phyloP scores from a whole-genome alignment of 2,113 vertebrate species.

The Pteronura brasiliensis region DNA sequence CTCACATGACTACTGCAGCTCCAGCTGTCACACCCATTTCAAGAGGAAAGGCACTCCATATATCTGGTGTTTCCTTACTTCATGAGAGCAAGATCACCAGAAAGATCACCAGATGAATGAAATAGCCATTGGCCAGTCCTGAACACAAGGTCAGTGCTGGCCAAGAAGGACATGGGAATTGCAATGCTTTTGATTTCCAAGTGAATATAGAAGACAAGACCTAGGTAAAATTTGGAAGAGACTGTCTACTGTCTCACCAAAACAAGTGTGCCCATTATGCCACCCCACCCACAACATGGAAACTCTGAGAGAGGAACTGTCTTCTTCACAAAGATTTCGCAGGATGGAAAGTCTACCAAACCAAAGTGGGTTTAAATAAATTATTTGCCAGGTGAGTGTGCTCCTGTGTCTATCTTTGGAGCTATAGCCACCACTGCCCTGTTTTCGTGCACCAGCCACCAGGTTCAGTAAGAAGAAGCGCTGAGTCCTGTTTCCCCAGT shows the following conservation, averaged over 20 bases:
- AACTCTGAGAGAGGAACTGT: not conserved
- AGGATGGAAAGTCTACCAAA: not conserved
- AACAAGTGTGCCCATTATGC: not conserved
- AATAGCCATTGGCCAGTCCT: not conserved
- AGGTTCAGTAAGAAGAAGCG: not conserved
- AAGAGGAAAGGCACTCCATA: too few species aligned
- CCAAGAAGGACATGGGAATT: not conserved
- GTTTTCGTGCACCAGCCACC: not conserved
- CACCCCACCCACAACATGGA: not conserved
- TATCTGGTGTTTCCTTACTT: not conserved
- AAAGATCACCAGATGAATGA: too few species aligned
- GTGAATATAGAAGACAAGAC: not conserved
- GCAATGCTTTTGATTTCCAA: not conserved
- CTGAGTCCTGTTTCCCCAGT: not conserved
- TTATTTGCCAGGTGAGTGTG: not conserved
- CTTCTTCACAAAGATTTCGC: not conserved
- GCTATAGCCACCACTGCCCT: too few species aligned
- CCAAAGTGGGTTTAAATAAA: not conserved
- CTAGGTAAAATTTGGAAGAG: not conserved
- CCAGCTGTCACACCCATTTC: not conserved
- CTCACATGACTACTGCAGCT: not conserved
- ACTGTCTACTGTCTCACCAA: not conserved
- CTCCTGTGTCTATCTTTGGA: not conserved
- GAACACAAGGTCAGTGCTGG: not conserved
- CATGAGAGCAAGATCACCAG: too few species aligned